These are phyloP conservation scores for Lepidocyrtinus sp. DNA, from an alignment of 2,888 invertebrate genomes.

Conservation along the genomic window DNA sequence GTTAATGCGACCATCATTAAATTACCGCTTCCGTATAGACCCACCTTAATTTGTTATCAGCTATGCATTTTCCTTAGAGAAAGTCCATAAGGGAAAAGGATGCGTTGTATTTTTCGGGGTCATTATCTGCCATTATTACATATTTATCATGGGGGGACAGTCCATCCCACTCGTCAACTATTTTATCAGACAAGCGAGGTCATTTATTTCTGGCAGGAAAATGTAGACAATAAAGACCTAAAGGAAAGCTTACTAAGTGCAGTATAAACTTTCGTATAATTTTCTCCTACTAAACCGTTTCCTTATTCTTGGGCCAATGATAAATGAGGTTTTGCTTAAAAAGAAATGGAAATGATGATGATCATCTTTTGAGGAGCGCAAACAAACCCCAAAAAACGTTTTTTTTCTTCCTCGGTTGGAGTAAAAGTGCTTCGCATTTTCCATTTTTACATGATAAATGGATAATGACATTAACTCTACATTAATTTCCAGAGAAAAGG, in stretches of 20 bases:
- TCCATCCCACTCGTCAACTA: neutral
- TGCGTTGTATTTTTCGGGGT: too few relatives aligned
- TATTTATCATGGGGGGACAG: neutral
- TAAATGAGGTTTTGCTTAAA: neutral
- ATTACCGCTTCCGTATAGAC: too few relatives aligned
- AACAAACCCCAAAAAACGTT: neutral
- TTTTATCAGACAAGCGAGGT: neutral
- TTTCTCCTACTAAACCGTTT: too few relatives aligned
- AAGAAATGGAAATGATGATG: conserved; percentile 10
- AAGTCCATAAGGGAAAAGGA: too few relatives aligned
- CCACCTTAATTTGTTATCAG: too few relatives aligned
- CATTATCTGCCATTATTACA: neutral
- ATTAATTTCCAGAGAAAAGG: conserved; percentile 23
- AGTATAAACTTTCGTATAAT: too few relatives aligned
- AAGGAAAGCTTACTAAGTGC: too few relatives aligned
- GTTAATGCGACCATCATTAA: too few relatives aligned
- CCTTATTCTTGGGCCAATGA: neutral
- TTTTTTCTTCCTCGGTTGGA: too few relatives aligned
- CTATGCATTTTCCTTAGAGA: too few relatives aligned
- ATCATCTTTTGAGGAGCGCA: neutral
- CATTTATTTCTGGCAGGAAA: neutral
- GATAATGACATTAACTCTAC: conserved; percentile 50
- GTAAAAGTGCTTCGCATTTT: neutral
- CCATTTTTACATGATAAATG: conserved; percentile 50
- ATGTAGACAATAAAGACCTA: too few relatives aligned